Conservation (phyloP, 2,797 vertebrate genomes). For the Chiloscyllium punctatum region DNA sequence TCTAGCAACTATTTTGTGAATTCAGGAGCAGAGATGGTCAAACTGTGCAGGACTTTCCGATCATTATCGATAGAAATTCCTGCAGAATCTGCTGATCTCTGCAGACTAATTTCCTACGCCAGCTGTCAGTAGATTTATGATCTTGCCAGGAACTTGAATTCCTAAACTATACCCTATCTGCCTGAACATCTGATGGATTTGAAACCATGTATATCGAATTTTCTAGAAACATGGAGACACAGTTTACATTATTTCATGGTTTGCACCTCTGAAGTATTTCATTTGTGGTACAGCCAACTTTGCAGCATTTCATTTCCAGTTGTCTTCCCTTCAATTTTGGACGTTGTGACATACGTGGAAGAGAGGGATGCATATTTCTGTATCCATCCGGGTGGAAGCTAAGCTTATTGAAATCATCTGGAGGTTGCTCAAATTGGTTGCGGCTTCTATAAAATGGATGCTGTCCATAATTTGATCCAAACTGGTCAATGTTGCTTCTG, state of each 20-base stretch:
- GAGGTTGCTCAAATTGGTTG: not conserved
- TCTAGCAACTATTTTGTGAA: not conserved
- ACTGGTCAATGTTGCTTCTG: not conserved
- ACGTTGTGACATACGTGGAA: not conserved
- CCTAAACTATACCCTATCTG: not conserved
- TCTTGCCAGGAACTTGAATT: not conserved
- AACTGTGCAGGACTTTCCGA: not conserved
- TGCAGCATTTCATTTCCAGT: not conserved
- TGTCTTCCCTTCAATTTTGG: not conserved
- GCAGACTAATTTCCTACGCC: not conserved
- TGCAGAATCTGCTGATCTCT: not conserved
- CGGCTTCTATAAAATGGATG: not conserved
- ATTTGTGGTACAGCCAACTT: not conserved
- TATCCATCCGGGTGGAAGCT: not conserved
- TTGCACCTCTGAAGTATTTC: not conserved
- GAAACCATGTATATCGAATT: not conserved
- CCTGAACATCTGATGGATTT: not conserved
- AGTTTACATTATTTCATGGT: not conserved
- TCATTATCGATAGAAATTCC: not conserved
- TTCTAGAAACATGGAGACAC: not conserved
- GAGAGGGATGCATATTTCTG: not conserved
- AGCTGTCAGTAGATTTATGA: not conserved
- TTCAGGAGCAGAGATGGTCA: not conserved
- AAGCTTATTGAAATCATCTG: not conserved
- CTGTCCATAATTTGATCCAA: not conserved